Conservation (phyloP, 2,797 vertebrate species). For the Simalia tracyae region DNA sequence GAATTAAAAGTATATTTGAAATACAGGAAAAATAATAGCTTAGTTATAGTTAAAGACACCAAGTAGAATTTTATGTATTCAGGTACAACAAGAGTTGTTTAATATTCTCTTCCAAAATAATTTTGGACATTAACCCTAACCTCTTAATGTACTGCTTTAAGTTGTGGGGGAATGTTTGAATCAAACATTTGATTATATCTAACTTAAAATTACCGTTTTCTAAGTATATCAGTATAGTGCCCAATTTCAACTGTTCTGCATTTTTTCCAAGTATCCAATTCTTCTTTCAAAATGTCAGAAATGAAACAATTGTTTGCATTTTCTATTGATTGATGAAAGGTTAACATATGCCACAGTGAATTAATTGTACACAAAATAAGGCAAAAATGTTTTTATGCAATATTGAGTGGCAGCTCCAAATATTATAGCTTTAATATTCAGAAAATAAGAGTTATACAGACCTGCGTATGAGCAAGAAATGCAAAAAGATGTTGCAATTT, state of each 20-base stretch:
- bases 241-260: neutral
- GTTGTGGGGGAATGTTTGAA: neutral
- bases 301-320: neutral
- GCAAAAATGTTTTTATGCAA: neutral
- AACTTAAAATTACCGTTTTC: neutral
- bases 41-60: neutral
- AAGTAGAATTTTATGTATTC: neutral
- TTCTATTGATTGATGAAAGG: neutral
- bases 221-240: neutral
- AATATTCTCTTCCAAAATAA: neutral
- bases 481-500: slow-evolving; percentile 97
- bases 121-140: neutral
- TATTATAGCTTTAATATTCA: neutral
- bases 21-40: neutral
- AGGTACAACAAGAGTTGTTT: neutral
- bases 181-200: neutral
- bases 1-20: neutral
- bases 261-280: slow-evolving; percentile 1
- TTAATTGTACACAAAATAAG: neutral
- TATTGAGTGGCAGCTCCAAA: neutral
- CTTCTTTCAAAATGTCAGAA: neutral
- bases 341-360: neutral
- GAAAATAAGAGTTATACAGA: slow-evolving; percentile 62
- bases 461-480: slow-evolving; percentile 97
- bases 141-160: neutral